Evolutionary conservation across 30 jellyfish, hydroid and myxozoan species (phyloP).

Genomic region (Turritopsis dohrnii): DNA sequence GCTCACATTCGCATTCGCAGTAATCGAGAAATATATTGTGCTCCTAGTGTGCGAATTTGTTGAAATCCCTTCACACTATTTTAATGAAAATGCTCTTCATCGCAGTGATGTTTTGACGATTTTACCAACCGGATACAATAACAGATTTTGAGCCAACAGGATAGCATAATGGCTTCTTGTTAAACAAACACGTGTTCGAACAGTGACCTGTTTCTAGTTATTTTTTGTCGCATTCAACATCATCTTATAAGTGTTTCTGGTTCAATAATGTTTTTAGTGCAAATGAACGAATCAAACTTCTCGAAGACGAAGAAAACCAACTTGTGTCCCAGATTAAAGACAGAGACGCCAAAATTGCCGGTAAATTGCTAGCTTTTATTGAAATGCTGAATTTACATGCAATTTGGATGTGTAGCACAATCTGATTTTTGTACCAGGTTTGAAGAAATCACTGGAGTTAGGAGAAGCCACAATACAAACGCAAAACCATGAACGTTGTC

Average conservation of each 20-base stretch:
- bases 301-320: conserved; percentile 44
- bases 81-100: no score
- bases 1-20: no score
- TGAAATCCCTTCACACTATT: no score
- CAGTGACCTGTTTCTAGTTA: neutral
- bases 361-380: no score
- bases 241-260: no score
- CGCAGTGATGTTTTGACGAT: no score
- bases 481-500: conserved; percentile 28
- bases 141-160: no score
- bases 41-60: no score
- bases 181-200: neutral
- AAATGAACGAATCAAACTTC: conserved; percentile 32
- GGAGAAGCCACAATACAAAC: conserved; percentile 30
- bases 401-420: neutral
- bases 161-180: no score
- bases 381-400: neutral
- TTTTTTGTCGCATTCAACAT: no score
- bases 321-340: conserved; percentile 23
- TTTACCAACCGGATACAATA: no score
- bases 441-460: conserved; percentile 20
- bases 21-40: no score
- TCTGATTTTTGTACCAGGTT: conserved; percentile 16
- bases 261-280: conserved; percentile 40
- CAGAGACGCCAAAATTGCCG: conserved; percentile 36